phyloP scores from a whole-genome alignment of 30 jellyfish, hydroid and myxozoan genomes.

The Morbakka virulenta region DNA sequence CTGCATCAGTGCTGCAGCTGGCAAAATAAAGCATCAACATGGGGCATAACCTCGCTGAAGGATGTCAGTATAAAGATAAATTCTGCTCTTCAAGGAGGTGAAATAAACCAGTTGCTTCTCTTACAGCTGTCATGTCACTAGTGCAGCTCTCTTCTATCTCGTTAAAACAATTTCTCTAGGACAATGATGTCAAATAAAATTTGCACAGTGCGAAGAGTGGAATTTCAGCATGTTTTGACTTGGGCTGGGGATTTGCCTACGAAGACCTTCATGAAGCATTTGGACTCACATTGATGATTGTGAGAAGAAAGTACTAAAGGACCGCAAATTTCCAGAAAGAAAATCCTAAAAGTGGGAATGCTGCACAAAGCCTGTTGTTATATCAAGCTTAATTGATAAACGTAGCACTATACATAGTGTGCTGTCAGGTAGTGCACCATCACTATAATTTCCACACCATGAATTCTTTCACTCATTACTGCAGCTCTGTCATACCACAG shows the following conservation, averaged over 20 bases:
- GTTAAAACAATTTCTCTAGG: too few relatives aligned
- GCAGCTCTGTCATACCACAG: slow-evolving; percentile 50
- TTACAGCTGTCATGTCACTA: slow-evolving; percentile 12
- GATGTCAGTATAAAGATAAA: slow-evolving; percentile 12
- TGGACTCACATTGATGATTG: too few relatives aligned
- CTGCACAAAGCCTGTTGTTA: slow-evolving; percentile 29
- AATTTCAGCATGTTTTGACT: slow-evolving; percentile 42
- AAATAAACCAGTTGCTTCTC: slow-evolving; percentile 52
- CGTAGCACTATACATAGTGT: too few relatives aligned
- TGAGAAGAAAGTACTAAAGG: too few relatives aligned
- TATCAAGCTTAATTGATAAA: slow-evolving; percentile 35
- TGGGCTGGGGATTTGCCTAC: too few relatives aligned
- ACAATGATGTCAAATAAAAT: too few relatives aligned
- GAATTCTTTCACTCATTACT: slow-evolving; percentile 22
- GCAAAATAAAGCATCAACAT: slow-evolving; percentile 27
- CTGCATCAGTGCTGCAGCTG: slow-evolving; percentile 38
- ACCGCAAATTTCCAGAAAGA: too few relatives aligned
- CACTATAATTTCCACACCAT: slow-evolving; percentile 21
- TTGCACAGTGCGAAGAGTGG: slow-evolving; percentile 22
- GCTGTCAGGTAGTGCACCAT: slow-evolving; percentile 16
- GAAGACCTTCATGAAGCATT: too few relatives aligned
- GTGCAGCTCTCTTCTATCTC: slow-evolving; percentile 28
- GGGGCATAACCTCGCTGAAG: slow-evolving; percentile 28
- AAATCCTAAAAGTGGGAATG: too few relatives aligned
- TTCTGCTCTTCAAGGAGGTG: slow-evolving; percentile 20